Evolutionary conservation across 2,797 vertebrate genomes (phyloP), one percentile per base, ranked within the genome.

Genomic region (Perodicticus potto): DNA sequence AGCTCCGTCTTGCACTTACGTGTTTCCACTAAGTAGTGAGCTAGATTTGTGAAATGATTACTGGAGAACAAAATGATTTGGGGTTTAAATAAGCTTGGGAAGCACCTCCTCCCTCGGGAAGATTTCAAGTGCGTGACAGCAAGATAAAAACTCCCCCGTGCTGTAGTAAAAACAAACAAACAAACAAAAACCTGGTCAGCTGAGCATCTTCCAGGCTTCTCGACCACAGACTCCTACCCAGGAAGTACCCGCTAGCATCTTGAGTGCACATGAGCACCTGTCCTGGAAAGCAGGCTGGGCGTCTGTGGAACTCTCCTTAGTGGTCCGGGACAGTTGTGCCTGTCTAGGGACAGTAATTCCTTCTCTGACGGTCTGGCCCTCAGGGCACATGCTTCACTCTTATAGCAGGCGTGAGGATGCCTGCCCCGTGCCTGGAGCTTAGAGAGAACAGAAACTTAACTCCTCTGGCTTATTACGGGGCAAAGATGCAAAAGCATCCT

Each of bases 191-290:
- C 12, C 8, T 19, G 76, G 19, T 17, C 53, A n/a, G n/a, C n/a
- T 9, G 7, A 20, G 20, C 34, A n/a, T 25, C 27, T 69, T 67
- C 45, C 29, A 9, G 23, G 6, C 59, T 40, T 27, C 19, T 6
- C 29, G 23, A 5, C n/a, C 25, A n/a, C 27, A 12, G 23, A 27
- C 11, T 69, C 22, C 22, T 27, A 29, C 20, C 23, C 10, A 25
- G 12, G 14, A 73, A n/a, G 19, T 57, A 25, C 45, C 34, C 14
- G 0, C 13, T 5, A 25, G 69, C 20, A 12, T 83, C 13, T 3
- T 9, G 13, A 19, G 14, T 20, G 3, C 22, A 37, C 29, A 11
- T 0, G 61, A 23, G 2, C 4, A 0, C 34, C 2, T 1, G 37
- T 20, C n/a, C 23, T 7, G 90, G 13, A 3, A 19, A 34, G 17